Evolutionary conservation across 2,113 vertebrate species (phyloP).

Genomic region (Perccottus glenii): DNA sequence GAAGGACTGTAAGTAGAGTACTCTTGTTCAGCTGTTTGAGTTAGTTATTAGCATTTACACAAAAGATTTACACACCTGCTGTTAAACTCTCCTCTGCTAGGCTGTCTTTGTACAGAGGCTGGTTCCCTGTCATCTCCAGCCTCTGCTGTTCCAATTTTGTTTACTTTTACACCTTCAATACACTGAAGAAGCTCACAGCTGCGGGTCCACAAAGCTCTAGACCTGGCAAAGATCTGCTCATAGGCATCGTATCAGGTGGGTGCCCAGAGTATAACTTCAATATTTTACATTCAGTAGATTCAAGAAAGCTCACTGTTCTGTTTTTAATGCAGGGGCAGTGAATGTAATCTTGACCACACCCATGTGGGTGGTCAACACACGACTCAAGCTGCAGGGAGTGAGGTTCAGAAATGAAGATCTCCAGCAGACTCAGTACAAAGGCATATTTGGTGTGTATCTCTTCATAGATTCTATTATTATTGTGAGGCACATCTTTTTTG

Average conservation of each 20-base stretch:
- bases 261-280: not conserved
- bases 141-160: slow-evolving; percentile 86
- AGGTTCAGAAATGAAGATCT: slow-evolving; percentile 82
- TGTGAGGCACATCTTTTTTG: not conserved
- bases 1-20: slow-evolving; percentile 79
- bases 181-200: slow-evolving; percentile 70
- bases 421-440: slow-evolving; percentile 81
- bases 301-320: not conserved
- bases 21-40: not conserved
- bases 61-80: not conserved
- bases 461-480: not conserved
- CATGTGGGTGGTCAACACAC: slow-evolving; percentile 87
- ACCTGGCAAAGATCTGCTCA: slow-evolving; percentile 78
- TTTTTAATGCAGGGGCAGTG: slow-evolving; percentile 70
- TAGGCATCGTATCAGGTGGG: slow-evolving; percentile 80
- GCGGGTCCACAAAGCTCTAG: slow-evolving; percentile 45
- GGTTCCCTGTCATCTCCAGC: slow-evolving; percentile 85
- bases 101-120: slow-evolving; percentile 81
- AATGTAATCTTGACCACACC: slow-evolving; percentile 84
- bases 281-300: not conserved
- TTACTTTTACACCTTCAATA: slow-evolving; percentile 86
- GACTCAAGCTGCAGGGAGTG: slow-evolving; percentile 83
- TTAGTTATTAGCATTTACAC: too few relatives aligned
- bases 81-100: slow-evolving; percentile 54
- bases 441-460: slow-evolving; percentile 77